These are phyloP conservation scores for Geotrypetes seraphini DNA, from an alignment of 2,797 vertebrate genomes.

Conservation along the genomic window DNA sequence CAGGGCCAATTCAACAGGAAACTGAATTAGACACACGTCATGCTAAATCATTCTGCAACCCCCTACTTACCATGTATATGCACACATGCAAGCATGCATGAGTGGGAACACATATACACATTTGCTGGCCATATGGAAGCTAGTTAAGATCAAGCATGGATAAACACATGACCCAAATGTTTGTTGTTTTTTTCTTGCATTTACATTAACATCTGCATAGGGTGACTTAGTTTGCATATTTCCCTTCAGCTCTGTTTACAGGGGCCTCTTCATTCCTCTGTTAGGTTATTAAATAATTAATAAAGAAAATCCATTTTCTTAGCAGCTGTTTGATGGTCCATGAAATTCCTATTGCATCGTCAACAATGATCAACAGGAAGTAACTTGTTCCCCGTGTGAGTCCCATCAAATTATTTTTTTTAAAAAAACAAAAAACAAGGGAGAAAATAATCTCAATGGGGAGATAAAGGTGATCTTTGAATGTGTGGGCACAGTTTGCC, in stretches of 20 bases:
- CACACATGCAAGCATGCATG: no score
- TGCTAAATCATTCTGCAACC: conserved; percentile 24
- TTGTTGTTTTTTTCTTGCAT: no score
- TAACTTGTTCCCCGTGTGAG: conserved; percentile 19
- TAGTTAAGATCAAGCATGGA: no score
- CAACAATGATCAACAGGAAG: conserved; percentile 43
- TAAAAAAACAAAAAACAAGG: conserved; percentile 5
- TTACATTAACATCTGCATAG: no score
- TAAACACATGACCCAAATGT: no score
- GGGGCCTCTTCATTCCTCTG: conserved; percentile 17
- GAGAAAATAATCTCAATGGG: no score
- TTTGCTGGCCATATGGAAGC: conserved; percentile 6
- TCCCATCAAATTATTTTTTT: conserved; percentile 2
- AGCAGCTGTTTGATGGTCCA: conserved; percentile 6
- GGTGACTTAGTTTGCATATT: no score
- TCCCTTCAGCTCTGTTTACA: no score
- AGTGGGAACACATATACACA: no score
- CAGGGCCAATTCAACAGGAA: conserved; percentile 12
- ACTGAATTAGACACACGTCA: conserved; percentile 18
- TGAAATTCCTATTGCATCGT: conserved; percentile 26
- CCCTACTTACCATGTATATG: no score
- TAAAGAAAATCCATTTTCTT: conserved; percentile 32
- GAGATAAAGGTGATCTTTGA: conserved; percentile 40
- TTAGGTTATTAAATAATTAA: conserved; percentile 36
- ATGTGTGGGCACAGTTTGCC: conserved; percentile 32